A percentile compares a stretch with the other conserved stretches of the same genome.
Conservation (phyloP, 2,113 vertebrate species). For the Carassius gibelio region DNA sequence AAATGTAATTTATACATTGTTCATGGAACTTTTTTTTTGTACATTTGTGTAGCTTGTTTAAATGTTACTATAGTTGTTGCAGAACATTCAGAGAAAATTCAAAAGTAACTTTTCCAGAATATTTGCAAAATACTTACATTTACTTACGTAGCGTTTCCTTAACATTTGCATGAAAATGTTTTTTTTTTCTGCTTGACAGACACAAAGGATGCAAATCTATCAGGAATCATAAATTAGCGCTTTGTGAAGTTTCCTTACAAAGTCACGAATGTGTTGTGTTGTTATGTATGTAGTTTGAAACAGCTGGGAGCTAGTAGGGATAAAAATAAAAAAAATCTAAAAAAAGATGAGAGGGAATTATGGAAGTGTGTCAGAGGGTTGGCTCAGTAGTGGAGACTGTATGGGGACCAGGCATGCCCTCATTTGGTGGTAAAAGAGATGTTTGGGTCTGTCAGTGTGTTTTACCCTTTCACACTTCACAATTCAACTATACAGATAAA, state of each 20-base stretch:
- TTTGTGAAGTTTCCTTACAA: conserved; percentile 1
- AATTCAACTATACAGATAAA: background rate
- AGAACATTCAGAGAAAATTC: too few species aligned
- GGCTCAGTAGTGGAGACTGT: conserved; percentile 17
- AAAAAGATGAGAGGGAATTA: conserved; percentile 40
- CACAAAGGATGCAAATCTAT: background rate
- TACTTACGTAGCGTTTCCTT: too few species aligned
- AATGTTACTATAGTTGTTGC: too few species aligned
- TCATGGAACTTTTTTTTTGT: too few species aligned
- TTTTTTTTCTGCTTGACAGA: background rate
- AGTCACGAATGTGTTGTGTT: background rate
- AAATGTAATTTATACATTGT: too few species aligned
- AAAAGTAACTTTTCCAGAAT: too few species aligned
- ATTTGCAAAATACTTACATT: too few species aligned
- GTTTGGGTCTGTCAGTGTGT: background rate
- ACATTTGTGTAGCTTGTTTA: too few species aligned
- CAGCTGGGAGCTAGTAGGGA: background rate
- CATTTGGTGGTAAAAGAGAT: background rate
- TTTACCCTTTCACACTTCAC: background rate
- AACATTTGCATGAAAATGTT: too few species aligned
- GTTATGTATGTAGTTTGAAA: background rate
- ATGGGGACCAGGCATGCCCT: conserved; percentile 28
- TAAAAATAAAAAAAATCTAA: background rate
- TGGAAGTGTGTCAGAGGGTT: conserved; percentile 38
- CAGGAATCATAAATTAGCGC: conserved; percentile 4